Base-by-base conservation (phyloP, 2,113 vertebrate species). In the Condylura cristata region DNA sequence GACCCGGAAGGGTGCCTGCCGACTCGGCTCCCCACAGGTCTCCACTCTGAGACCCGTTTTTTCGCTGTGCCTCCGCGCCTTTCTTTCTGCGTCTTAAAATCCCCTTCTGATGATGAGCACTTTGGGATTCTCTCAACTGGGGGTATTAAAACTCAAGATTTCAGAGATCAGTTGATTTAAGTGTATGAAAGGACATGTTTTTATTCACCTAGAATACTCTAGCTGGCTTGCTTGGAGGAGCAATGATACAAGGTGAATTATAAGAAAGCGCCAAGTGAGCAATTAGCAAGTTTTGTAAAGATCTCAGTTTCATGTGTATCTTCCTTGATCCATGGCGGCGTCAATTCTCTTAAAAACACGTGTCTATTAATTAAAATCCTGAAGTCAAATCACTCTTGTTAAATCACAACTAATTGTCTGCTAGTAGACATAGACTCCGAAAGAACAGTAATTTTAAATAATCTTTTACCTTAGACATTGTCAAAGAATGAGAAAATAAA, bases 1-100 rank as follows among this genome's bases (percentile, higher is more conserved):
- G 94, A 81, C 94, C 95, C 96, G 83, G 83, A 95, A 89, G 71
- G 89, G 83, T 89, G 91, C 95, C 18, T 91, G 96, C 89, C 30
- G 1, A 87, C 20, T 91, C 83, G 79, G 71, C 79, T 81, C 3
- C 11, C 82, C 60, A 30, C 68, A 66, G 63, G 60, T 48, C 92
- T 65, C 89, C 48, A 65, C 68, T 88, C 4, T 10, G 66, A 84
- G 82, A 83, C 51, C 51, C 71, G 65, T 80, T 79, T 71, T 51
- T 90, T 94, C 83, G 37, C 65, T 30, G 28, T 3, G 17, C 13
- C 89, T 56, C 17, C 24, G 71, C 83, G 66, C 75, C 75, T 88
- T 91, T 79, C 89, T 81, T 80, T 82, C 66, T 34, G 72, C 53
- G 71, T 81, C 88, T 60, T 86, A 95, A 70, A 92, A 66, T 70